A percentile compares a stretch with the other conserved stretches of the same genome.
Conservation (phyloP, 2,113 vertebrate species). For the Rhinolophus sinicus region DNA sequence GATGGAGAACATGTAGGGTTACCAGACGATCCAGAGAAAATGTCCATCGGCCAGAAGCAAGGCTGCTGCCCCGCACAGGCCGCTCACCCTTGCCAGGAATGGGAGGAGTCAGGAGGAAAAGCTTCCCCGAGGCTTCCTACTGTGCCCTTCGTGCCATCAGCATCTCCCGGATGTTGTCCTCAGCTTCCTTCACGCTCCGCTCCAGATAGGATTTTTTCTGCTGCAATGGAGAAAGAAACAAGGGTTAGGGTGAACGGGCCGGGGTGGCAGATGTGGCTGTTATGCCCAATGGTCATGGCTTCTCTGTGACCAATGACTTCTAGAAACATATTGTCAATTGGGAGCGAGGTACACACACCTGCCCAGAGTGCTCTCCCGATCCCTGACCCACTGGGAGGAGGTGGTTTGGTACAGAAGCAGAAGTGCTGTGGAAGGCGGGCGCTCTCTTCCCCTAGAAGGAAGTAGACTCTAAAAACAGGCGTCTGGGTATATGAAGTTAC, state of each 20-base stretch:
- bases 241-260: background rate
- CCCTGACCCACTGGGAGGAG: background rate
- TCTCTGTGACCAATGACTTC: background rate
- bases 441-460: conserved; percentile 51
- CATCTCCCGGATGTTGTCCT: conserved; percentile 98
- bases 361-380: background rate
- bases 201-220: conserved; percentile 97
- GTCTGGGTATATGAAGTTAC: conserved; percentile 17
- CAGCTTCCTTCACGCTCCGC: conserved; percentile 95
- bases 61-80: background rate
- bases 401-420: background rate
- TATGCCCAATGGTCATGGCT: background rate
- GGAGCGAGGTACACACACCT: background rate
- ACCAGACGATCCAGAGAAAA: conserved; percentile 14
- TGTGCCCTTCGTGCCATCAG: conserved; percentile 94
- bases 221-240: conserved; percentile 83
- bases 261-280: background rate
- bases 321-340: background rate
- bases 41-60: background rate
- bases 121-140: conserved; percentile 67
- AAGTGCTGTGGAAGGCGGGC: background rate
- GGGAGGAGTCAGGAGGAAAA: background rate
- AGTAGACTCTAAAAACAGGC: conserved; percentile 63
- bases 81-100: background rate
- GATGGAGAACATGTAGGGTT: background rate